Conservation (phyloP, 2,113 vertebrate genomes). For the Rhizomys pruinosus region DNA sequence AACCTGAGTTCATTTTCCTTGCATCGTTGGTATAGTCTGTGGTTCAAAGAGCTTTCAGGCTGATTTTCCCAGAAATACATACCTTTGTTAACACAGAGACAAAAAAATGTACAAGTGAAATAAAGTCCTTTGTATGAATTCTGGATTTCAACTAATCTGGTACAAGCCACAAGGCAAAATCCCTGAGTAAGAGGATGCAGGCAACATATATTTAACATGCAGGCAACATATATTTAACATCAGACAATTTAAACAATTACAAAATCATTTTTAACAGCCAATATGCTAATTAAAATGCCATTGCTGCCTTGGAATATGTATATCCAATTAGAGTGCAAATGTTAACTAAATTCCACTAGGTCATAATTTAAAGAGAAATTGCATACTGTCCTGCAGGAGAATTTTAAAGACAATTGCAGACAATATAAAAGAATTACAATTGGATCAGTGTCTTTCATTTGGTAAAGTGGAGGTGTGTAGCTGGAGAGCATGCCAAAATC, state of each 20-base stretch:
- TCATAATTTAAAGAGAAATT: constrained; percentile 61
- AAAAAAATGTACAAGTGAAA: neutral
- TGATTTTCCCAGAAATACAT: neutral
- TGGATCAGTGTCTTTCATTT: neutral
- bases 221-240: constrained; percentile 9
- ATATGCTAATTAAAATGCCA: constrained; percentile 57
- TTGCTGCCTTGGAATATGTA: neutral
- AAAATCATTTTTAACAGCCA: constrained; percentile 46
- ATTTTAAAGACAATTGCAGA: constrained; percentile 60
- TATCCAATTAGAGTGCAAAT: constrained; percentile 44
- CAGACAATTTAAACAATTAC: constrained; percentile 49
- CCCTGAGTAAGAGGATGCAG: neutral
- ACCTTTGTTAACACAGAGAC: neutral
- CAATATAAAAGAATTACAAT: constrained; percentile 32
- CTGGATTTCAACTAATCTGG: neutral
- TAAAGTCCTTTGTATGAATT: neutral
- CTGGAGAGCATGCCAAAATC: neutral
- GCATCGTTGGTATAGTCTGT: neutral
- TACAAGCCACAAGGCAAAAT: neutral
- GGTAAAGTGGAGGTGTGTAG: neutral
- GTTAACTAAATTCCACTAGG: constrained; percentile 42
- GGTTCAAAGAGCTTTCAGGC: too few relatives aligned
- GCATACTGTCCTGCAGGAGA: neutral
- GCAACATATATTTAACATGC: too few relatives aligned
- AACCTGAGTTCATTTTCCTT: neutral